Percentiles rank a stretch among this genome's conserved stretches.
phyloP scores from a whole-genome alignment of 2,888 invertebrate genomes.

The Coleophora flavipennella region DNA sequence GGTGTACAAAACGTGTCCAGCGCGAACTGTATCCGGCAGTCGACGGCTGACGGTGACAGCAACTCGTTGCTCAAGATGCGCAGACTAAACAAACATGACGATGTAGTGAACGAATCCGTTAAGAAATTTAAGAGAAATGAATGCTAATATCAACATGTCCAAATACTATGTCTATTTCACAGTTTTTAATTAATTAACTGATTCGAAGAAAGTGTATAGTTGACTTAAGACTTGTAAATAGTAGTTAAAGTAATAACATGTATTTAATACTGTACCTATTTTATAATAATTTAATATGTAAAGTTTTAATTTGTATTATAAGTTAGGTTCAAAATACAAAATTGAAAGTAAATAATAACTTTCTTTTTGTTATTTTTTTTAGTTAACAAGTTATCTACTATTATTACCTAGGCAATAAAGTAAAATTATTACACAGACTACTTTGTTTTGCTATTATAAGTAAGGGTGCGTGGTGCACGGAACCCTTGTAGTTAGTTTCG shows the following conservation, averaged over 20 bases:
- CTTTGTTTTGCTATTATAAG: neutral
- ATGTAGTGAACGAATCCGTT: constrained; percentile 52
- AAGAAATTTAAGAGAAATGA: constrained; percentile 67
- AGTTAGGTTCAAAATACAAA: constrained; percentile 55
- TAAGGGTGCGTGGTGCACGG: too few relatives aligned
- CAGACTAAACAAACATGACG: constrained; percentile 57
- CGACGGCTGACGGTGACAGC: constrained; percentile 55
- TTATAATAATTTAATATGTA: constrained; percentile 64
- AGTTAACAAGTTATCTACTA: constrained; percentile 21
- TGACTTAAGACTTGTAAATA: constrained; percentile 62
- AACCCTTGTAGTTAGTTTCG: too few relatives aligned
- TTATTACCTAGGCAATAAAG: constrained; percentile 25
- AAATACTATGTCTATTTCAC: constrained; percentile 57
- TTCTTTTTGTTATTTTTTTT: constrained; percentile 31
- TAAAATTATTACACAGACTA: constrained; percentile 17
- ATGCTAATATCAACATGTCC: constrained; percentile 46
- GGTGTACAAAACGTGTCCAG: constrained; percentile 62
- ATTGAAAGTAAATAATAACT: constrained; percentile 35
- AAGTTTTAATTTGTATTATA: constrained; percentile 61
- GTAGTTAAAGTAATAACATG: constrained; percentile 56
- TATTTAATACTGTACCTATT: constrained; percentile 69
- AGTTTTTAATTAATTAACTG: constrained; percentile 51
- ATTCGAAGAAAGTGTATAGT: constrained; percentile 44
- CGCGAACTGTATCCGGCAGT: constrained; percentile 60
- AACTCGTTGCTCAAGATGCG: constrained; percentile 56